These are phyloP conservation scores for Eudorcas thomsonii DNA, from an alignment of 2,113 vertebrate species.

Conservation along the genomic window DNA sequence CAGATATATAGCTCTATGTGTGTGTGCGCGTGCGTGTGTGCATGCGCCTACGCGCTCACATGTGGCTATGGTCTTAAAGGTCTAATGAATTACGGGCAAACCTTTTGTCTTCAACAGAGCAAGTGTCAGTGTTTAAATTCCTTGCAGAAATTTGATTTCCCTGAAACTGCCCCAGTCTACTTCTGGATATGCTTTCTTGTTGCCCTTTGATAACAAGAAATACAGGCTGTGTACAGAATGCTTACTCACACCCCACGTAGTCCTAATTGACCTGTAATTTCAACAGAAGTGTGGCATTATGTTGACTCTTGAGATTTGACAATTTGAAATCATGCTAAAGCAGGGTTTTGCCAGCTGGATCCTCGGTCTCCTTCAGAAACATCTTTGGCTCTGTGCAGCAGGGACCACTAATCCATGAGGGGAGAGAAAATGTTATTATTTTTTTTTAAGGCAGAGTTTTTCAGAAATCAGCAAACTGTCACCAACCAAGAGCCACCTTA, in stretches of 20 bases:
- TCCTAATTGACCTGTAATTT: slow-evolving; percentile 62
- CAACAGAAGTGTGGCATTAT: slow-evolving; percentile 54
- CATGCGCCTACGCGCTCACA: fast-evolving
- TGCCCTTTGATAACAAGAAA: background rate
- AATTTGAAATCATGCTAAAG: slow-evolving; percentile 64
- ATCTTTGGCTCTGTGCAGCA: background rate
- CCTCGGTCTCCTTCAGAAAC: slow-evolving; percentile 28
- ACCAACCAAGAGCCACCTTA: background rate
- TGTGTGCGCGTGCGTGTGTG: background rate
- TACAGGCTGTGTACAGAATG: background rate
- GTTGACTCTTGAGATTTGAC: slow-evolving; percentile 4
- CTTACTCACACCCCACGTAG: background rate
- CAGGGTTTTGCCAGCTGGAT: slow-evolving; percentile 64
- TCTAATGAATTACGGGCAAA: background rate
- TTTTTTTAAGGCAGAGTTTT: background rate
- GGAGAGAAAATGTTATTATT: background rate
- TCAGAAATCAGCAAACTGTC: background rate
- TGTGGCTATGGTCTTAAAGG: background rate
- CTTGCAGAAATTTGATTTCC: background rate
- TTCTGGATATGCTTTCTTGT: background rate
- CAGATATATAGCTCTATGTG: background rate
- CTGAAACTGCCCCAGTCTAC: background rate
- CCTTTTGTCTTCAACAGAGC: slow-evolving; percentile 19
- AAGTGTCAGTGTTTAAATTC: slow-evolving; percentile 31
- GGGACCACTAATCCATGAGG: slow-evolving; percentile 1